A percentile compares a stretch with the other conserved stretches of the same genome.
phyloP scores from a whole-genome alignment of 2,113 vertebrate species.

The Lamprotornis superbus region DNA sequence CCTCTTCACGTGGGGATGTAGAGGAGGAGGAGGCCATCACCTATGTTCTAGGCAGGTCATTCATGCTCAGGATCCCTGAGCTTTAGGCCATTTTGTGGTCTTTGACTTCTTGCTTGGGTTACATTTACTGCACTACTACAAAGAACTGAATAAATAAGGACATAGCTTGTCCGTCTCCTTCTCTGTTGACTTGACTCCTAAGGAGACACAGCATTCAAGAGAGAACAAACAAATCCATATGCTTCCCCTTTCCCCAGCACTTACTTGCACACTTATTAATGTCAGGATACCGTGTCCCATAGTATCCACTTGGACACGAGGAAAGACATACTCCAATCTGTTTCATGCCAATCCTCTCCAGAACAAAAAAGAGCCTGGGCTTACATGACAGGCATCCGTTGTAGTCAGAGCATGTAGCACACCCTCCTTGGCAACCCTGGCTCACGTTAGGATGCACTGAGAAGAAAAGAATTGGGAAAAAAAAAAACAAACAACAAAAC shows the following conservation, averaged over 20 bases:
- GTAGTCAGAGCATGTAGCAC: constrained; percentile 96
- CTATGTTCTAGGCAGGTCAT: not conserved
- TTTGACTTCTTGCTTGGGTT: not conserved
- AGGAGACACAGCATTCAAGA: not conserved
- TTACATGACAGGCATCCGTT: constrained; percentile 98
- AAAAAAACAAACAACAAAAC: not conserved
- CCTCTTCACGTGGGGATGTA: not conserved
- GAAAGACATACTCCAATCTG: constrained; percentile 95
- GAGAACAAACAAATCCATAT: not conserved
- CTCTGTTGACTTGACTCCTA: not conserved
- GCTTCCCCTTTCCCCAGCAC: constrained; percentile 49
- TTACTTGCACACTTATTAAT: constrained; percentile 98
- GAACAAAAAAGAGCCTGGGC: constrained; percentile 94
- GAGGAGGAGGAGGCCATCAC: not conserved
- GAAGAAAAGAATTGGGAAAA: constrained; percentile 29
- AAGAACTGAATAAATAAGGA: not conserved
- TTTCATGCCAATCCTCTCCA: constrained; percentile 97
- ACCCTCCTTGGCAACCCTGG: constrained; percentile 93
- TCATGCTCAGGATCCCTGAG: not conserved
- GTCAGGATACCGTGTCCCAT: constrained; percentile 92
- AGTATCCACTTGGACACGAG: constrained; percentile 94
- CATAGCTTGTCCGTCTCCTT: fast-evolving
- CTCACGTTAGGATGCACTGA: constrained; percentile 88
- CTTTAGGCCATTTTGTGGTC: not conserved
- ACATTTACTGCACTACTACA: not conserved